Percentiles rank a stretch among this genome's conserved stretches.
Evolutionary conservation across 2,113 vertebrate species (phyloP).

Genomic region (Machaerirhynchus nigripectus): DNA sequence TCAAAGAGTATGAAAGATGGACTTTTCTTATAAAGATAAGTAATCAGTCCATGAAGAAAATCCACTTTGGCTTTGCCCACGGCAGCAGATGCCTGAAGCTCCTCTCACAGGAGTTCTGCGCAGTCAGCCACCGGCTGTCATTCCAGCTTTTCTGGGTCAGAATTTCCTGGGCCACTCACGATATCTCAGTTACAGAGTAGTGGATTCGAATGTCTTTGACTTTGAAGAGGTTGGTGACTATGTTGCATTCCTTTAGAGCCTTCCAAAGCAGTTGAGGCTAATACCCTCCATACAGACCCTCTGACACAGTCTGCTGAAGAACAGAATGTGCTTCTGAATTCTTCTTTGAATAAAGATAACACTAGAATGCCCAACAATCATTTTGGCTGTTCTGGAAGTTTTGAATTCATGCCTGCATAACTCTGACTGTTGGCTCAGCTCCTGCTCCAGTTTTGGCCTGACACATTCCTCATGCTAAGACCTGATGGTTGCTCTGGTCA

Average conservation of each 20-base stretch:
- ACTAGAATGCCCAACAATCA: not conserved
- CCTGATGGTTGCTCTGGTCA: not conserved
- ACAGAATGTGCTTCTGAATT: not conserved
- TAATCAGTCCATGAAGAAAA: not conserved
- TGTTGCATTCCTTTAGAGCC: not conserved
- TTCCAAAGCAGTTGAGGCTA: not conserved
- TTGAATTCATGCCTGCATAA: not conserved
- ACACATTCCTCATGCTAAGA: not conserved
- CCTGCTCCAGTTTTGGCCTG: not conserved
- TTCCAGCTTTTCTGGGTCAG: not conserved
- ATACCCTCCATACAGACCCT: not conserved
- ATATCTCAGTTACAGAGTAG: not conserved
- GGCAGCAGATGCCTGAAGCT: fast-evolving
- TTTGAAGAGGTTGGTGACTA: not conserved
- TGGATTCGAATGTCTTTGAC: not conserved
- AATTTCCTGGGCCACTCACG: not conserved
- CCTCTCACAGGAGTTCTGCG: not conserved
- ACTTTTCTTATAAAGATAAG: not conserved
- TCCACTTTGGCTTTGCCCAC: not conserved
- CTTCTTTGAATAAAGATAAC: not conserved
- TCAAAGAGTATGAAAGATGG: not conserved
- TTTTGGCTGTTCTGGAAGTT: not conserved
- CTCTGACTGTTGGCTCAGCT: not conserved
- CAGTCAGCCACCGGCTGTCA: not conserved
- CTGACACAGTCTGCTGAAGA: not conserved